phyloP scores from a whole-genome alignment of 64 coral and sea anemone species.

The Dendrophyllia cribrosa region DNA sequence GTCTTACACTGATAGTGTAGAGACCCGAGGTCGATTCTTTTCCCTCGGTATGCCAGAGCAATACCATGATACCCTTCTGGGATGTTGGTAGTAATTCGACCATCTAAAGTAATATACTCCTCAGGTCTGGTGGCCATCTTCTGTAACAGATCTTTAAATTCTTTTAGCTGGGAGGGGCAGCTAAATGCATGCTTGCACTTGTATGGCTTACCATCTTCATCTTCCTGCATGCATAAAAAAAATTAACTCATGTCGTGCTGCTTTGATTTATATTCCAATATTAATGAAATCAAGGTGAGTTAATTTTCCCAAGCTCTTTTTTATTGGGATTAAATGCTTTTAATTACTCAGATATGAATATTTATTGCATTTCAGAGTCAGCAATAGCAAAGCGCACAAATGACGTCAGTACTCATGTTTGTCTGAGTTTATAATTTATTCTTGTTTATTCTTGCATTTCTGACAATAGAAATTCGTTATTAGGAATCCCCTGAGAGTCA shows the following conservation, averaged over 20 bases:
- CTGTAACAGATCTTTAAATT: conserved; percentile 36
- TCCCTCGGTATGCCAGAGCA: conserved; percentile 39
- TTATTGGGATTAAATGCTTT: no score
- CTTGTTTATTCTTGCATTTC: no score
- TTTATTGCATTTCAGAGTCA: no score
- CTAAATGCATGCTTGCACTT: conserved; percentile 54
- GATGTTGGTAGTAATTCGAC: conserved; percentile 36
- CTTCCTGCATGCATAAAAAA: conserved; percentile 20
- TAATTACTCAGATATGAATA: no score
- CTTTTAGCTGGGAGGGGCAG: conserved; percentile 30
- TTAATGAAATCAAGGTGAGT: neutral
- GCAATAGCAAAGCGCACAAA: no score
- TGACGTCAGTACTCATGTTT: no score
- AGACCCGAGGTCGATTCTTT: conserved; percentile 46
- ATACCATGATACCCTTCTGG: conserved; percentile 51
- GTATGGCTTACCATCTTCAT: conserved; percentile 40
- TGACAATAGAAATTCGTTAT: no score
- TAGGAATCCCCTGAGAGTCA: no score
- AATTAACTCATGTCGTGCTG: neutral
- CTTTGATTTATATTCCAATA: neutral
- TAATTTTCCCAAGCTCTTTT: neutral
- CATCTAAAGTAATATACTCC: conserved; percentile 55
- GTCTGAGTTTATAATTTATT: no score
- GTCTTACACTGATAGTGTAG: conserved; percentile 65
- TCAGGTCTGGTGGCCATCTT: conserved; percentile 56